A percentile compares a stretch with the other conserved stretches of the same genome.
These are phyloP conservation scores for Unio delphinus DNA, from an alignment of 2,888 invertebrate species.

Conservation along the genomic window DNA sequence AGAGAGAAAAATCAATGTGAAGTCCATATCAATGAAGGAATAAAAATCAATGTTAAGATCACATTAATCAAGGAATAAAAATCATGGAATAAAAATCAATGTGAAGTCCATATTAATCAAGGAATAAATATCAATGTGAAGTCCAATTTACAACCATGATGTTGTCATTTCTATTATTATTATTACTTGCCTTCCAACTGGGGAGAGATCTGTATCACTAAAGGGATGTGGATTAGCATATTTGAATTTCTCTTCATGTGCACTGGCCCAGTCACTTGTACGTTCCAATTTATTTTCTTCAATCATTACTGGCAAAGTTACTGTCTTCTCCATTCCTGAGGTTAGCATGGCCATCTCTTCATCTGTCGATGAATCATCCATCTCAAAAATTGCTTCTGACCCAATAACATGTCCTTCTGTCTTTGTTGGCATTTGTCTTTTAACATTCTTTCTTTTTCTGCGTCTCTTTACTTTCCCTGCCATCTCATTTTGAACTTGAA, in stretches of 20 bases:
- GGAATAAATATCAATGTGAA: too few relatives aligned
- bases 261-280: conserved; percentile 42
- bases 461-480: conserved; percentile 5
- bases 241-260: conserved; percentile 32
- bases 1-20: too few relatives aligned
- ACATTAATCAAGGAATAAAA: too few relatives aligned
- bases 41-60: too few relatives aligned
- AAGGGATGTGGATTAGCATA: conserved; percentile 73
- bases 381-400: conserved; percentile 61
- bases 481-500: conserved; percentile 2
- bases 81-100: too few relatives aligned
- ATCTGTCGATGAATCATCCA: conserved; percentile 62
- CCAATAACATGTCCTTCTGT: conserved; percentile 16
- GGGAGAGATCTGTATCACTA: conserved; percentile 92
- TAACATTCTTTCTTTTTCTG: conserved; percentile 21
- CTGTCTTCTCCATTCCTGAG: conserved; percentile 32
- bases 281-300: conserved; percentile 43
- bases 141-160: too few relatives aligned
- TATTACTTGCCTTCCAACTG: conserved; percentile 75
- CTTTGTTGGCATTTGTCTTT: conserved; percentile 8
- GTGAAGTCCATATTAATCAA: too few relatives aligned
- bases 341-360: conserved; percentile 51
- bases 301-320: conserved; percentile 35
- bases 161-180: too few relatives aligned
- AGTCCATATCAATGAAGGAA: too few relatives aligned